Evolutionary conservation across 2,888 invertebrate genomes (phyloP).

Genomic region (Tineola bisselliella): DNA sequence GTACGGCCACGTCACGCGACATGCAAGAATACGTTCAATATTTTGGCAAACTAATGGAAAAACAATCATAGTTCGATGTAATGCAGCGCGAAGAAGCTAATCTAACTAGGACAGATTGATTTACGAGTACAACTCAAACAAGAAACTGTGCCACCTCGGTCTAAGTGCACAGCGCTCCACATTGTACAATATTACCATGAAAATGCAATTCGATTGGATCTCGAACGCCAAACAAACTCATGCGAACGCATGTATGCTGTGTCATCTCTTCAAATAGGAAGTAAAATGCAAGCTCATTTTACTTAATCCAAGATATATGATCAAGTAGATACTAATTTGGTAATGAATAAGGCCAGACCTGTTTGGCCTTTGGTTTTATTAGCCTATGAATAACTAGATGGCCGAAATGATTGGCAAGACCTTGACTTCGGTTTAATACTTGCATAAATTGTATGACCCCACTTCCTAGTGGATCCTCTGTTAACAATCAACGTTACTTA

Average conservation of each 20-base stretch:
- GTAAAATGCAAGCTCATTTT: not conserved
- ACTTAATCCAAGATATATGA: not conserved
- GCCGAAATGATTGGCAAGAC: constrained; percentile 57
- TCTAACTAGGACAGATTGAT: constrained; percentile 60
- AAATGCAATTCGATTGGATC: constrained; percentile 33
- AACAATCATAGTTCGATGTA: constrained; percentile 39
- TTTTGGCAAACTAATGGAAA: constrained; percentile 57
- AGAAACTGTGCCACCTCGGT: constrained; percentile 62
- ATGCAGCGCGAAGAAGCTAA: constrained; percentile 43
- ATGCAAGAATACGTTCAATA: constrained; percentile 26
- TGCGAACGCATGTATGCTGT: not conserved
- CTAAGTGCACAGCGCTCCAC: constrained; percentile 48
- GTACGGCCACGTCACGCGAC: not conserved
- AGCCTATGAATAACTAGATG: constrained; percentile 55
- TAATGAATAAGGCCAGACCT: constrained; percentile 34
- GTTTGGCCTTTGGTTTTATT: constrained; percentile 52
- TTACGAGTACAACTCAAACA: constrained; percentile 45
- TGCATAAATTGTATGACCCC: constrained; percentile 51
- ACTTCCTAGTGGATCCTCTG: constrained; percentile 60
- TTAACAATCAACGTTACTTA: not conserved
- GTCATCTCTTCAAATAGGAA: not conserved
- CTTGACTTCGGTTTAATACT: constrained; percentile 56
- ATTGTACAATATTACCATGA: constrained; percentile 47
- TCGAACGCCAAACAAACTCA: not conserved
- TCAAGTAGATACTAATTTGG: constrained; percentile 2